phyloP scores from a whole-genome alignment of 2,888 invertebrate species.

The Brachycybe producta region DNA sequence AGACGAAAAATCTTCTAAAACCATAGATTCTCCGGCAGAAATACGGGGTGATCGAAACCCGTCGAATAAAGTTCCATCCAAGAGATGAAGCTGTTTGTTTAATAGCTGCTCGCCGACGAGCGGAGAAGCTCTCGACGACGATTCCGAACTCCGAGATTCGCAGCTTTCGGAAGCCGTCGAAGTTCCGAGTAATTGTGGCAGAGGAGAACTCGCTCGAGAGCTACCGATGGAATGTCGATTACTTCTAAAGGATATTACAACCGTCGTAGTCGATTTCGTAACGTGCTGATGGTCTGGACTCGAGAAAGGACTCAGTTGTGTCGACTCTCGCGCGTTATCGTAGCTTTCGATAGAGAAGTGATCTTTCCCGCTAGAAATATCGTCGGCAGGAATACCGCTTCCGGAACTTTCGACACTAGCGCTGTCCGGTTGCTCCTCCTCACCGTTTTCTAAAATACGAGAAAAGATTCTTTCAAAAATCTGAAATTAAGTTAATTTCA shows the following conservation, averaged over 20 bases:
- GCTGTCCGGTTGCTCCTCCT: constrained; percentile 2
- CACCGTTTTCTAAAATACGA: neutral
- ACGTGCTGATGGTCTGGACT: neutral
- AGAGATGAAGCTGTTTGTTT: constrained; percentile 5
- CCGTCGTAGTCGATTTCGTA: constrained; percentile 5
- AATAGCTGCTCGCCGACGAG: neutral
- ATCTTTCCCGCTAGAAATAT: neutral
- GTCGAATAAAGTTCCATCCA: neutral
- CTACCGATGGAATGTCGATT: constrained; percentile 2
- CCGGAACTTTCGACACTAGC: constrained; percentile 2
- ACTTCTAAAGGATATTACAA: constrained; percentile 7
- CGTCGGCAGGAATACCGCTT: constrained; percentile 1
- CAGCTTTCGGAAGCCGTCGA: constrained; percentile 8
- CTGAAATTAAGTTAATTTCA: too few species aligned
- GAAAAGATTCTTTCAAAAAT: too few species aligned
- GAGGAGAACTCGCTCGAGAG: constrained; percentile 7
- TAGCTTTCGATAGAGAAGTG: neutral
- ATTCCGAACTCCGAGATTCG: constrained; percentile 14
- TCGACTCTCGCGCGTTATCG: too few species aligned
- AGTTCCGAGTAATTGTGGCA: neutral
- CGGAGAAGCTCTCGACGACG: constrained; percentile 16
- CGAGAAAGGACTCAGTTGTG: too few species aligned
- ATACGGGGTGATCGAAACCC: constrained; percentile 17
- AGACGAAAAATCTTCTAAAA: constrained; percentile 5
- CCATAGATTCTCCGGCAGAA: constrained; percentile 19